phyloP scores from a whole-genome alignment of 2,797 vertebrate genomes.

The Triplophysa bombifrons region DNA sequence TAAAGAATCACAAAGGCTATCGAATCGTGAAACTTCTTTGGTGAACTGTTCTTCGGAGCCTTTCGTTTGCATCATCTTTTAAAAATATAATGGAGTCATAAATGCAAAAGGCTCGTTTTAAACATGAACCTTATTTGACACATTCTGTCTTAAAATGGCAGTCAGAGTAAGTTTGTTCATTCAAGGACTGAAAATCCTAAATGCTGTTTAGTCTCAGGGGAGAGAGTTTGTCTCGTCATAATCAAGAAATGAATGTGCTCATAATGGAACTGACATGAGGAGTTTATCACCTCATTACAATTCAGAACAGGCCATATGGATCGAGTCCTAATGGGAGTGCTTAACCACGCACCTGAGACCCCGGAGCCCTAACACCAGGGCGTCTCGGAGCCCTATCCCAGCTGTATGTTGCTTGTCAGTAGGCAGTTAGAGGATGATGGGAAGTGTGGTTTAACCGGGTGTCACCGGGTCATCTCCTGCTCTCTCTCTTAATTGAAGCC shows the following conservation, averaged over 20 bases:
- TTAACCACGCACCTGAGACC: conserved; percentile 59
- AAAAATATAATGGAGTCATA: no score
- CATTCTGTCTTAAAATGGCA: not conserved
- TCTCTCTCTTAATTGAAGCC: conserved; percentile 76
- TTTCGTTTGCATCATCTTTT: no score
- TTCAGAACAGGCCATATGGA: conserved; percentile 57
- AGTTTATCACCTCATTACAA: conserved; percentile 63
- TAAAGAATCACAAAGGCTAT: no score
- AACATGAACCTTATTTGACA: not conserved
- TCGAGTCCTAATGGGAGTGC: conserved; percentile 48
- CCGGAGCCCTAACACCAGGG: conserved; percentile 9
- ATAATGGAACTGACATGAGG: conserved; percentile 59
- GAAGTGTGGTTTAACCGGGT: conserved; percentile 61
- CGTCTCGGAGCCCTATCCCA: conserved; percentile 62
- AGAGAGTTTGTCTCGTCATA: conserved; percentile 43
- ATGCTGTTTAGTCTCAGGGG: conserved; percentile 28
- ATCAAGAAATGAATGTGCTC: conserved; percentile 58
- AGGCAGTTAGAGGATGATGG: conserved; percentile 63
- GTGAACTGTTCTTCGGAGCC: no score
- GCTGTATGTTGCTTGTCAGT: conserved; percentile 76
- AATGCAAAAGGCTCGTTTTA: not conserved
- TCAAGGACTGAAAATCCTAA: not conserved
- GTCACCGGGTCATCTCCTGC: conserved; percentile 69
- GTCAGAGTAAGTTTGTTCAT: not conserved
- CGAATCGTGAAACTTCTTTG: no score